Percentiles rank a stretch among this genome's conserved stretches.
Conservation (phyloP, 2,797 vertebrate genomes). For the Carapus acus region DNA sequence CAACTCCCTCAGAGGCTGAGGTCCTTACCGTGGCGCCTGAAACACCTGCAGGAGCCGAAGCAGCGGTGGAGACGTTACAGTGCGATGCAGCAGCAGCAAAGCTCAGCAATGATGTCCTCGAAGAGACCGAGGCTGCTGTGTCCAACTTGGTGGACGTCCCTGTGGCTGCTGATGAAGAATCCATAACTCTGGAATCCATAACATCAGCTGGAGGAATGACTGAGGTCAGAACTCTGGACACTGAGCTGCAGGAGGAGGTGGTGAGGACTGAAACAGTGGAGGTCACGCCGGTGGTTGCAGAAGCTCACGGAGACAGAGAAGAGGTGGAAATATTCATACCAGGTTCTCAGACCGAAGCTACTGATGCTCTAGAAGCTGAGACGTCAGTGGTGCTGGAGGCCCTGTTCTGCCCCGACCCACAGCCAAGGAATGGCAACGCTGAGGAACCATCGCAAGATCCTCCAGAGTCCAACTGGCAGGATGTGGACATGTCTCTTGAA, state of each 20-base stretch:
- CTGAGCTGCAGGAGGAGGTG: conserved; percentile 18
- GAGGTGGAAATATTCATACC: conserved; percentile 8
- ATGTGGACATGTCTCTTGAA: conserved; percentile 30
- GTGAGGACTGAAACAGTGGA: neutral
- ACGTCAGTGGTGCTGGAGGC: conserved; percentile 5
- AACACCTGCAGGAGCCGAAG: neutral
- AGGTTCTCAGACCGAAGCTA: conserved; percentile 19
- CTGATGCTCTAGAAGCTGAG: conserved; percentile 19
- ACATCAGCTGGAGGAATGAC: conserved; percentile 14
- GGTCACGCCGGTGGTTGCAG: conserved; percentile 1
- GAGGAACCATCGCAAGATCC: neutral
- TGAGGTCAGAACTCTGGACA: conserved; percentile 1
- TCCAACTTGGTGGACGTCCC: neutral
- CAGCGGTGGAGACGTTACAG: conserved; percentile 11
- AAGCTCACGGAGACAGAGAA: neutral
- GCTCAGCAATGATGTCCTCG: neutral
- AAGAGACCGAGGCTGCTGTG: neutral
- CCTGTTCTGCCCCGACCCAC: conserved; percentile 15
- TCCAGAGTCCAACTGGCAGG: too few relatives aligned
- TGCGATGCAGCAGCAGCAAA: conserved; percentile 5
- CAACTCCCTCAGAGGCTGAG: conserved; percentile 3
- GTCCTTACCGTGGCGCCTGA: conserved; percentile 28
- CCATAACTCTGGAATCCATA: conserved; percentile 21
- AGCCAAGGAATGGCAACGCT: conserved; percentile 3
- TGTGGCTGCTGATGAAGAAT: neutral